A percentile compares a stretch with the other conserved stretches of the same genome.
Evolutionary conservation across 2,797 vertebrate species (phyloP).

Genomic region (Monodelphis domestica): DNA sequence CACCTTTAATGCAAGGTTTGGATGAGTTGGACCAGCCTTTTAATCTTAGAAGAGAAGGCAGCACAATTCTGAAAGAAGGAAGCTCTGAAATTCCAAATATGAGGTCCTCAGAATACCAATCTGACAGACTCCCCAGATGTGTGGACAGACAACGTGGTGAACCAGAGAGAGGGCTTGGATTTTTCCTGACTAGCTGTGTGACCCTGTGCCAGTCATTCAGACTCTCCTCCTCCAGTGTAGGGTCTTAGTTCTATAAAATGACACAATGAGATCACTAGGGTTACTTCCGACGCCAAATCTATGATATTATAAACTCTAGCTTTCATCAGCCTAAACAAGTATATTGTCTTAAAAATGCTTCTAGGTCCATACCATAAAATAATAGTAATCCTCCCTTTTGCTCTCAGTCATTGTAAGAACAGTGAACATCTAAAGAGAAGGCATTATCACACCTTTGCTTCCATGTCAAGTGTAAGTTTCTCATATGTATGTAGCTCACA

Average conservation of each 20-base stretch:
- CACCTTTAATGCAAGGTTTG: conserved; percentile 41
- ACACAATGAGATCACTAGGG: not conserved
- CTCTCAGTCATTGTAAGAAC: not conserved
- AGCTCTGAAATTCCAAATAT: conserved; percentile 36
- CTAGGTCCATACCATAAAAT: not conserved
- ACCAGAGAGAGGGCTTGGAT: conserved; percentile 7
- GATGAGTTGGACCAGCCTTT: conserved; percentile 43
- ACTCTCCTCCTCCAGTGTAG: not conserved
- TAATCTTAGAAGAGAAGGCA: conserved; percentile 57
- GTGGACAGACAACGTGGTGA: not conserved
- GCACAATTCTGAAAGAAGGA: conserved; percentile 34
- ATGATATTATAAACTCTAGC: not conserved
- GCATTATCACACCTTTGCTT: conserved; percentile 47
- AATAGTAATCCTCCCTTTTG: conserved; percentile 33
- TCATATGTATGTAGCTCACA: not conserved
- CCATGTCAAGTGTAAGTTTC: not conserved
- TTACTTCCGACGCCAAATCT: not conserved
- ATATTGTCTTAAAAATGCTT: conserved; percentile 24
- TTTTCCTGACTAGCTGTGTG: not conserved
- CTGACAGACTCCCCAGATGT: conserved; percentile 1
- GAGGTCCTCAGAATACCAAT: conserved; percentile 32
- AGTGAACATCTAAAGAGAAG: conserved; percentile 32
- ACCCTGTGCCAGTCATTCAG: not conserved
- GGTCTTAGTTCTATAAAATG: not conserved
- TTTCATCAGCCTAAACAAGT: conserved; percentile 17